These are phyloP conservation scores for Cyanistes caeruleus DNA, from an alignment of 2,113 vertebrate genomes.

Conservation along the genomic window DNA sequence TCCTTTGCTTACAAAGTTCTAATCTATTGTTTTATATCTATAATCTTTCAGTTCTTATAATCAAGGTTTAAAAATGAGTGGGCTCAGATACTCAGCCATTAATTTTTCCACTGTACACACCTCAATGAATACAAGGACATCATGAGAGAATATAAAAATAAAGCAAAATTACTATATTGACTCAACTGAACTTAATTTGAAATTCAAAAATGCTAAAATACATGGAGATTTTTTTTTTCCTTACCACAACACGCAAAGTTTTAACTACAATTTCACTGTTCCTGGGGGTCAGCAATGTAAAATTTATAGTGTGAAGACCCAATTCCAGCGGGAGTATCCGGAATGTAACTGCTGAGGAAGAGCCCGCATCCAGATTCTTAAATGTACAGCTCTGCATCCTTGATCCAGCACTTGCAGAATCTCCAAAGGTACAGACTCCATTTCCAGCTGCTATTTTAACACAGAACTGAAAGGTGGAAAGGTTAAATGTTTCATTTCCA, in stretches of 20 bases:
- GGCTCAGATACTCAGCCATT: background rate
- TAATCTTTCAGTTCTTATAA: background rate
- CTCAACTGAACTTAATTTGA: background rate
- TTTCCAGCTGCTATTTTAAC: slow-evolving; percentile 76
- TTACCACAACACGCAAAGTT: slow-evolving; percentile 88
- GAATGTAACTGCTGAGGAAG: slow-evolving; percentile 72
- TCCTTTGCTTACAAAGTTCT: background rate
- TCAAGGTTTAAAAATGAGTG: background rate
- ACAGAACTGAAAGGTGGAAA: slow-evolving; percentile 80
- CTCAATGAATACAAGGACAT: background rate
- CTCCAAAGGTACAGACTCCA: slow-evolving; percentile 80
- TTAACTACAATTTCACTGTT: slow-evolving; percentile 79
- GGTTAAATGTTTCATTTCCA: background rate
- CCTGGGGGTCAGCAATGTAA: slow-evolving; percentile 70
- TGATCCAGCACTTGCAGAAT: background rate
- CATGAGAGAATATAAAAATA: background rate
- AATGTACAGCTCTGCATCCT: background rate
- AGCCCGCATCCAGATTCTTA: slow-evolving; percentile 30
- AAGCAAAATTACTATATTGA: background rate
- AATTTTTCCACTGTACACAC: background rate
- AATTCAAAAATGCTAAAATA: background rate
- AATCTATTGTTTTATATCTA: no score
- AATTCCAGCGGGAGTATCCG: slow-evolving; percentile 84
- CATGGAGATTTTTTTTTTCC: background rate
- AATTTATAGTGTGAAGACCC: slow-evolving; percentile 84